phyloP scores from a whole-genome alignment of 2,888 invertebrate genomes.

The Caenorhabditis panamensis region DNA sequence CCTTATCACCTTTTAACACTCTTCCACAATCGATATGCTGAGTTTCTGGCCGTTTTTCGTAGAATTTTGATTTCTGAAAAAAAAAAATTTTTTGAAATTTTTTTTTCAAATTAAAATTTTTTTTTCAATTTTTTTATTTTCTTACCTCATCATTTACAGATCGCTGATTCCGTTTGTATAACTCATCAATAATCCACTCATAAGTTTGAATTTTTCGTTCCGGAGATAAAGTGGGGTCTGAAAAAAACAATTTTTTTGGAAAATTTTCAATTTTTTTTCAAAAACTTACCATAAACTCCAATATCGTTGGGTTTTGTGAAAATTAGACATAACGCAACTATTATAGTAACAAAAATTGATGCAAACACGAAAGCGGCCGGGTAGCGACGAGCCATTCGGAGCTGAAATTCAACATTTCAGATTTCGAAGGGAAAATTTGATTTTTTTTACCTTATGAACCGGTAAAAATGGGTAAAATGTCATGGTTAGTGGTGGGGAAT shows the following conservation, averaged over 20 bases:
- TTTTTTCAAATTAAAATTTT: neutral
- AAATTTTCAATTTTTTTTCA: neutral
- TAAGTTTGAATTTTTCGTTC: neutral
- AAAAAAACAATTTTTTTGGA: neutral
- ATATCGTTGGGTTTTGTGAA: neutral
- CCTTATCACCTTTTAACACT: slow-evolving; percentile 22
- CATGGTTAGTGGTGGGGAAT: too few species aligned
- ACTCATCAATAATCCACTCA: slow-evolving; percentile 1
- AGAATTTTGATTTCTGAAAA: neutral
- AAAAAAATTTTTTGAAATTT: neutral
- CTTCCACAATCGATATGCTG: slow-evolving; percentile 33
- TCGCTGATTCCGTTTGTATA: neutral
- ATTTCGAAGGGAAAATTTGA: neutral
- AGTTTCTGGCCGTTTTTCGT: slow-evolving; percentile 33
- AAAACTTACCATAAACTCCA: neutral
- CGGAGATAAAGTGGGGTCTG: neutral
- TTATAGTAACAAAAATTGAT: neutral
- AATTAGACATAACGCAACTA: neutral
- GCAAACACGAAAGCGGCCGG: neutral
- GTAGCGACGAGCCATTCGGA: neutral
- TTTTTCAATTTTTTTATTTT: too few species aligned
- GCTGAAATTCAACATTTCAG: neutral
- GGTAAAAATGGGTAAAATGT: slow-evolving; percentile 5
- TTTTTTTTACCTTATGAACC: neutral
- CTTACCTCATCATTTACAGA: neutral